phyloP scores from a whole-genome alignment of 1,140 invertebrate species.

The Episyrphus balteatus region DNA sequence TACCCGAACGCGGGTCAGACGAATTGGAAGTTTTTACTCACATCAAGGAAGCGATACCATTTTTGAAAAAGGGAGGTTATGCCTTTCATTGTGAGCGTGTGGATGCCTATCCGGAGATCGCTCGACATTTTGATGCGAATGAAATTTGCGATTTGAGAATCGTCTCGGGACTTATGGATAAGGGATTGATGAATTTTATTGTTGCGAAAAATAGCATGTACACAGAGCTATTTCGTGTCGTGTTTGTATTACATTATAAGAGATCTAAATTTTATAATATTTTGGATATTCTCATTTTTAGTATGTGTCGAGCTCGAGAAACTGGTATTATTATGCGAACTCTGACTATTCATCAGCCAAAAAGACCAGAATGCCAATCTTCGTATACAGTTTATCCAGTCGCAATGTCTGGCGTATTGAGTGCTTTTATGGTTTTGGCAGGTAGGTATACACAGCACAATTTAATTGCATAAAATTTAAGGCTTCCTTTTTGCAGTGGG shows the following conservation, averaged over 20 bases:
- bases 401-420: conserved; percentile 17
- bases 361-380: conserved; percentile 21
- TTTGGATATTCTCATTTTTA: conserved; percentile 1
- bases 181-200: conserved; percentile 24
- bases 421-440: conserved; percentile 20
- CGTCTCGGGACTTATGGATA: conserved; percentile 25
- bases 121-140: conserved; percentile 25
- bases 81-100: conserved; percentile 34
- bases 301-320: conserved; percentile 22
- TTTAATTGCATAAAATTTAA: no score
- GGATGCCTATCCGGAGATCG: conserved; percentile 29
- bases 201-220: conserved; percentile 32
- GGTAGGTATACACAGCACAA: conserved; percentile 14
- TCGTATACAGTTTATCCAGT: conserved; percentile 28
- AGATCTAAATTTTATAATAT: no score
- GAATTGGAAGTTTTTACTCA: conserved; percentile 22
- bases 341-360: conserved; percentile 18
- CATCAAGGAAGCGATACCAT: conserved; percentile 27
- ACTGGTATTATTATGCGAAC: conserved; percentile 19
- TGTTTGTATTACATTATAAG: conserved; percentile 14
- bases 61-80: conserved; percentile 22
- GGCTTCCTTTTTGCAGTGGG: no score
- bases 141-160: conserved; percentile 29
- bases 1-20: conserved; percentile 8
- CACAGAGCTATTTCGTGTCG: conserved; percentile 23